Conservation (phyloP, 1,140 invertebrate species). For the fruit fly (Drosophila melanogaster) region Release_6_plus_ISO1_MT NT_037436.4:16748501-16749000, state of each 20-base stretch:
- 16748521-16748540: too few species aligned
- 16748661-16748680: constrained; percentile 5
- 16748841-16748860: constrained; percentile 73
- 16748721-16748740: constrained; percentile 71
- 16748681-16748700: constrained; percentile 53
- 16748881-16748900: constrained; percentile 42
- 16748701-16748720: constrained; percentile 75
- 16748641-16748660: not conserved
- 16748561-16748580: too few species aligned
- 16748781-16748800: constrained; percentile 46
- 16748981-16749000: constrained; percentile 5
- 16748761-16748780: constrained; percentile 57
- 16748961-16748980: constrained; percentile 49
- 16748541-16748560: too few species aligned
- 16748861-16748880: constrained; percentile 6
- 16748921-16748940: constrained; percentile 35
- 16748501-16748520: too few species aligned
- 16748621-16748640: too few species aligned
- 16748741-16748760: constrained; percentile 60
- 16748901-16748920: constrained; percentile 73
- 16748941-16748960: constrained; percentile 26
- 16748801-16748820: constrained; percentile 30
- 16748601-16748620: not conserved
- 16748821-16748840: constrained; percentile 58
- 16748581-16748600: not conserved